Evolutionary conservation across 2,888 invertebrate species (phyloP).

Genomic region (Perdita meconis): DNA sequence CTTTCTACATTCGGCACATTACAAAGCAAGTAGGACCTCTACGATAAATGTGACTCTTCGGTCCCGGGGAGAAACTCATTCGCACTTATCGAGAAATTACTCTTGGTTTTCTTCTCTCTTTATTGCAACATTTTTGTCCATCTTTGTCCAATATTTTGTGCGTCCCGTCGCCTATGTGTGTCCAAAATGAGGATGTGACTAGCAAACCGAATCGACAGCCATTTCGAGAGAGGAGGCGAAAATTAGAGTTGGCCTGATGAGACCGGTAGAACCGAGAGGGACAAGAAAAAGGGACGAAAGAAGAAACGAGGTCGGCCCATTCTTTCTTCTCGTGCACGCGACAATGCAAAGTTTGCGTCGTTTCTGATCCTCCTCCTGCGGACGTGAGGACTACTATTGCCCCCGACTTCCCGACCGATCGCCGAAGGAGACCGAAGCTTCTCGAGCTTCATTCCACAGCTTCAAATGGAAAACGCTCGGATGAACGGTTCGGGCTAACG

Average conservation of each 20-base stretch:
- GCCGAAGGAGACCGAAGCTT: not conserved
- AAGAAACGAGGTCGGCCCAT: conserved; percentile 53
- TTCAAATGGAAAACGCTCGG: conserved; percentile 11
- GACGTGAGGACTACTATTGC: conserved; percentile 33
- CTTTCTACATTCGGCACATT: too few relatives aligned
- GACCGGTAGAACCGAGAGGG: not conserved
- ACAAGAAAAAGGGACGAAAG: conserved; percentile 14
- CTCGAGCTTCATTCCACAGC: conserved; percentile 15
- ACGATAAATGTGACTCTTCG: too few relatives aligned
- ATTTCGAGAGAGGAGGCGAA: conserved; percentile 9
- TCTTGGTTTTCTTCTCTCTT: too few relatives aligned
- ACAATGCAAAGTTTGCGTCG: conserved; percentile 55
- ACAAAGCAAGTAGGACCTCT: too few relatives aligned
- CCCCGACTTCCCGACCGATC: conserved; percentile 26
- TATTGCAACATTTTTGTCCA: not conserved
- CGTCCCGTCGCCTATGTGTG: not conserved
- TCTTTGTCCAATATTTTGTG: not conserved
- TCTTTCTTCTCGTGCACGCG: conserved; percentile 32
- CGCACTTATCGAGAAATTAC: too few relatives aligned
- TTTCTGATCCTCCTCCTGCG: conserved; percentile 18
- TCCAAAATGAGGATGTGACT: not conserved
- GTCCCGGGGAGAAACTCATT: too few relatives aligned
- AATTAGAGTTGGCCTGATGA: conserved; percentile 44
- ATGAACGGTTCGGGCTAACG: conserved; percentile 10
- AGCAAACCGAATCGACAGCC: conserved; percentile 26